These are phyloP conservation scores for Labeo catla DNA, from an alignment of 2,113 vertebrate species.

Conservation along the genomic window DNA sequence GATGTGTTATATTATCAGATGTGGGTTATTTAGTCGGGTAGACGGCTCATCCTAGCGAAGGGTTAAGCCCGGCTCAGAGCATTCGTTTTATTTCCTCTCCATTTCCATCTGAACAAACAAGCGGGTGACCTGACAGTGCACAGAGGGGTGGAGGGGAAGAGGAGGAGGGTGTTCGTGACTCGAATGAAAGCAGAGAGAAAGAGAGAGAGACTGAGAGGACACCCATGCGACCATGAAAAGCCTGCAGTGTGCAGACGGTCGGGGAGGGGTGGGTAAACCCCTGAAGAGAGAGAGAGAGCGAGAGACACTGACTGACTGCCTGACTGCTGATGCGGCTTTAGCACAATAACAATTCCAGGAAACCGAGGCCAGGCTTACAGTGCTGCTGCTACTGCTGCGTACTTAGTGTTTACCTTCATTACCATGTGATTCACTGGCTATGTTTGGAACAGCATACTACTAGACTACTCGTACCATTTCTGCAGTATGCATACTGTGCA, in stretches of 20 bases:
- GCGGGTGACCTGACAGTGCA: conserved; percentile 77
- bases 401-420: conserved; percentile 64
- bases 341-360: conserved; percentile 76
- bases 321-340: conserved; percentile 65
- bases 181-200: conserved; percentile 56
- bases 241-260: conserved; percentile 71
- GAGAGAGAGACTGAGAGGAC: conserved; percentile 54
- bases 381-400: neutral
- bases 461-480: neutral
- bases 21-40: neutral
- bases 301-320: conserved; percentile 5
- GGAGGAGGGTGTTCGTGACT: conserved; percentile 61
- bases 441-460: neutral
- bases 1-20: neutral
- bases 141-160: conserved; percentile 51
- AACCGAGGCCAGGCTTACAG: conserved; percentile 64
- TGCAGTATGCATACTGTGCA: neutral
- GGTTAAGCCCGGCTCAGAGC: conserved; percentile 71
- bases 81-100: conserved; percentile 74
- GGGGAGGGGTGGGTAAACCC: conserved; percentile 61
- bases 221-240: conserved; percentile 73
- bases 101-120: conserved; percentile 82
- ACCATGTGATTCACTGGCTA: conserved; percentile 53
- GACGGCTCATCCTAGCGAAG: conserved; percentile 61
- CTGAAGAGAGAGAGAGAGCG: conserved; percentile 60